A percentile compares a stretch with the other conserved stretches of the same genome.
Evolutionary conservation across 2,797 vertebrate genomes (phyloP).

Genomic region (Dromococcyx pavoninus): DNA sequence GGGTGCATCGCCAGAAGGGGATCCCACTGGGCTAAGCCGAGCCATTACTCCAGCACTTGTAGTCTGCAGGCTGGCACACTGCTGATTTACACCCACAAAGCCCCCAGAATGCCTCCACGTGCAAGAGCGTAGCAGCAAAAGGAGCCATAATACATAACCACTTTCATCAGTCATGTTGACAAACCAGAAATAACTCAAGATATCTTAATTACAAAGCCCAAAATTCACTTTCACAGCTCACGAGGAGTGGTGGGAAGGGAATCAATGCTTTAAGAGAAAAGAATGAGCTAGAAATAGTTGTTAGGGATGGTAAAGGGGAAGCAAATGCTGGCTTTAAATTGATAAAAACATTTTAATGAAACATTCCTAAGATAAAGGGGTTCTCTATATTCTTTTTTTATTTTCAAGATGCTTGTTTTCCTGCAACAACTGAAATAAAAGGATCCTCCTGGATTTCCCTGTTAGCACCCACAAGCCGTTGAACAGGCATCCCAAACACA

Average conservation of each 20-base stretch:
- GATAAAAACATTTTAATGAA: background rate
- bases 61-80: background rate
- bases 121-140: background rate
- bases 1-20: background rate
- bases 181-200: constrained; percentile 32
- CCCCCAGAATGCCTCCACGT: background rate
- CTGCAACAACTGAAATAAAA: background rate
- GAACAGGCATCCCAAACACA: background rate
- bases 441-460: background rate
- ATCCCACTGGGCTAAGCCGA: background rate
- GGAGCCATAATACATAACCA: background rate
- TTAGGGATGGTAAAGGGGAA: background rate
- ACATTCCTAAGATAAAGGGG: background rate
- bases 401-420: background rate
- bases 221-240: constrained; percentile 37
- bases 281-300: background rate
- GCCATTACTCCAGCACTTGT: background rate
- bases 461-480: background rate
- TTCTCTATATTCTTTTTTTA: background rate
- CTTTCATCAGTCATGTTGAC: constrained; percentile 21
- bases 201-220: constrained; percentile 18
- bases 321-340: background rate
- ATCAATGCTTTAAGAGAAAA: background rate
- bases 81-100: background rate
- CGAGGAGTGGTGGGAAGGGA: background rate